phyloP scores from a whole-genome alignment of 1,140 invertebrate genomes.

The Carposina sasakii region DNA sequence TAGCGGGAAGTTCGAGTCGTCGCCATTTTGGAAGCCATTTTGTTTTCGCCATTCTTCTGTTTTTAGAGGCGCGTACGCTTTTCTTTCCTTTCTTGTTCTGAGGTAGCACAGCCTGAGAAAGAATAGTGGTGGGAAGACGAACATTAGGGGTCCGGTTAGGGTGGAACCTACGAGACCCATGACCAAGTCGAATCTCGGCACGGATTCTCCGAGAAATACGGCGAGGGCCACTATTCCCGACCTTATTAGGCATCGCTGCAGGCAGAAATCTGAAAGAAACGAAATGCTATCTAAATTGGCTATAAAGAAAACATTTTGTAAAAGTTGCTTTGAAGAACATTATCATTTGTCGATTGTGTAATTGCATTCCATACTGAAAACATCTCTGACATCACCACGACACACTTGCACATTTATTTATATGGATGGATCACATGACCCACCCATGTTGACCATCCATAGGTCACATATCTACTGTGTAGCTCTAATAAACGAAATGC shows the following conservation, averaged over 20 bases:
- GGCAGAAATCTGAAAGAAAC: slow-evolving; percentile 81
- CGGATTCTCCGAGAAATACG: slow-evolving; percentile 84
- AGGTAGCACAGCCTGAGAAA: slow-evolving; percentile 77
- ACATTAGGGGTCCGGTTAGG: slow-evolving; percentile 87
- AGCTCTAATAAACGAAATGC: too few relatives aligned
- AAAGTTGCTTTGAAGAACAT: too few relatives aligned
- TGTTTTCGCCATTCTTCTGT: slow-evolving; percentile 22
- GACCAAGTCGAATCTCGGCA: slow-evolving; percentile 91
- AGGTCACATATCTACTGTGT: too few relatives aligned
- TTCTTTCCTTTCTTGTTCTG: slow-evolving; percentile 44
- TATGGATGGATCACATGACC: too few relatives aligned
- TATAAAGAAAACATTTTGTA: too few relatives aligned
- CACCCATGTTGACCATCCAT: too few relatives aligned
- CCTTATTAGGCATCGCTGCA: slow-evolving; percentile 82
- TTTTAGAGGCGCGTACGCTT: slow-evolving; percentile 12
- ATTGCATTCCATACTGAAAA: too few relatives aligned
- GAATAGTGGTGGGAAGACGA: slow-evolving; percentile 88
- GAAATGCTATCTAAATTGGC: too few relatives aligned
- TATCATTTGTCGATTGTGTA: too few relatives aligned
- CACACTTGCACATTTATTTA: too few relatives aligned
- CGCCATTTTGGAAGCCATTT: slow-evolving; percentile 28
- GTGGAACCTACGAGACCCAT: slow-evolving; percentile 90
- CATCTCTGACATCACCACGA: too few relatives aligned
- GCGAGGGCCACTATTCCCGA: slow-evolving; percentile 80
- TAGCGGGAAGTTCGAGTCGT: slow-evolving; percentile 42